Evolutionary conservation across 1,140 invertebrate genomes (phyloP), one percentile per base, ranked within the genome.

Genomic region (Rhagoletis zephyria): DNA sequence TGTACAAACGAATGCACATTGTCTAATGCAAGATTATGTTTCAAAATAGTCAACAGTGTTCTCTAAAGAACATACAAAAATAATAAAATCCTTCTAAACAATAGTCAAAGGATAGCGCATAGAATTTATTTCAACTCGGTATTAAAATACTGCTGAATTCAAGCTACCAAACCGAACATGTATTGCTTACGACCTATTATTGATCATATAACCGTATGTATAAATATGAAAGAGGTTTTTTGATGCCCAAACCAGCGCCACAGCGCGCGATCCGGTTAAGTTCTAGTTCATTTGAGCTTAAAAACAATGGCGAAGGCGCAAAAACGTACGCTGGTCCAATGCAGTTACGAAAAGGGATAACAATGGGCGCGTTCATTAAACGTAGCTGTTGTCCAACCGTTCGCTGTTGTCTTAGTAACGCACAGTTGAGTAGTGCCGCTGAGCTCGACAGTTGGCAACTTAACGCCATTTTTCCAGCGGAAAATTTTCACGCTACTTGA

Each of bases 241-340:
- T 14, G 4, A 63, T 56, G 51, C 5, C 51, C 10, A 63, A 63
- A 14, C 30, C 61, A 30, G 67, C 30, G 14, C 14, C 67, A 40
- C 5, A 74, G 42, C 30, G 5, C 19, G 59, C 14, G 60, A 16
- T 85, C 19, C 16, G 51, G 56, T 51, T 12, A 45, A 3, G 85
- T 30, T 63, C 85, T 40, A 85, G 19, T 63, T 30, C 85, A 63
- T 63, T 63, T 85, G 19, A 7, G 74, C 42, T 63, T 85, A n/a
- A 63, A 85, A 85, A 85, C 85, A 85, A 63, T 85, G 12, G 14
- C 3, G n/a, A 85, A 63, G 85, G 85, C 60, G 85, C 85, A 85
- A 85, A 85, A 85, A 56, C 48, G n/a, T 81, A 56, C 74, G 56
- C 74, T 56, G 51, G 74, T 9, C 16, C 48, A 56, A 16, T 81